phyloP scores from a whole-genome alignment of 1,140 invertebrate genomes.

The Bradysia coprophila region DNA sequence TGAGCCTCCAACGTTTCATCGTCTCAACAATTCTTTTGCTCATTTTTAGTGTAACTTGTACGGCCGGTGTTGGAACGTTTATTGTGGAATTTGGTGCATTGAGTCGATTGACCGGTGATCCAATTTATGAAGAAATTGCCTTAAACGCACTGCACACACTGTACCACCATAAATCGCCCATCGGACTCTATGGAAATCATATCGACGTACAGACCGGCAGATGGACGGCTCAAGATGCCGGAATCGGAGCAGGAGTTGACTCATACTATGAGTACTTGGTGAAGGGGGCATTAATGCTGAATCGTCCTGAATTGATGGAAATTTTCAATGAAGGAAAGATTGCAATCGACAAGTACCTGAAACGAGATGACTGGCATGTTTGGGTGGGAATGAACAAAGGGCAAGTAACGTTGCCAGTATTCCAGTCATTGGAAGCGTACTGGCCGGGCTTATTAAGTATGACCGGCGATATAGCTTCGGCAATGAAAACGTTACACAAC shows the following conservation, averaged over 20 bases:
- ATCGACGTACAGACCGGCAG: slow-evolving; percentile 86
- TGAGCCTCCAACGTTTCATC: too few species aligned
- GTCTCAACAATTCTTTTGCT: background rate
- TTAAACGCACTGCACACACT: slow-evolving; percentile 78
- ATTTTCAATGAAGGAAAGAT: slow-evolving; percentile 74
- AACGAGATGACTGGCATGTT: slow-evolving; percentile 87
- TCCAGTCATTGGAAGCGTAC: slow-evolving; percentile 95
- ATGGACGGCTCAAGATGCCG: slow-evolving; percentile 94
- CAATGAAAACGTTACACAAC: slow-evolving; percentile 84
- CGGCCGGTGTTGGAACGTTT: slow-evolving; percentile 94
- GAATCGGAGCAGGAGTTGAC: slow-evolving; percentile 86
- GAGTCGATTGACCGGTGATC: slow-evolving; percentile 85
- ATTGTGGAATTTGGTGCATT: slow-evolving; percentile 93
- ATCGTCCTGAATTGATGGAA: slow-evolving; percentile 71
- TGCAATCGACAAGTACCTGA: slow-evolving; percentile 77
- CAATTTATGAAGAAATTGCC: slow-evolving; percentile 86
- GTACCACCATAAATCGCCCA: slow-evolving; percentile 68
- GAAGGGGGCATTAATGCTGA: slow-evolving; percentile 70
- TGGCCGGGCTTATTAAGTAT: slow-evolving; percentile 94
- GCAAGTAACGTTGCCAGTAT: slow-evolving; percentile 86
- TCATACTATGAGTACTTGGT: slow-evolving; percentile 98
- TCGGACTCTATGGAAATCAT: slow-evolving; percentile 91
- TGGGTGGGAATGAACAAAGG: slow-evolving; percentile 95
- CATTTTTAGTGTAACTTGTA: slow-evolving; percentile 69
- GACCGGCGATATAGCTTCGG: slow-evolving; percentile 74